Evolutionary conservation across 2,113 vertebrate species (phyloP).

Genomic region (Thryonomys swinderianus): DNA sequence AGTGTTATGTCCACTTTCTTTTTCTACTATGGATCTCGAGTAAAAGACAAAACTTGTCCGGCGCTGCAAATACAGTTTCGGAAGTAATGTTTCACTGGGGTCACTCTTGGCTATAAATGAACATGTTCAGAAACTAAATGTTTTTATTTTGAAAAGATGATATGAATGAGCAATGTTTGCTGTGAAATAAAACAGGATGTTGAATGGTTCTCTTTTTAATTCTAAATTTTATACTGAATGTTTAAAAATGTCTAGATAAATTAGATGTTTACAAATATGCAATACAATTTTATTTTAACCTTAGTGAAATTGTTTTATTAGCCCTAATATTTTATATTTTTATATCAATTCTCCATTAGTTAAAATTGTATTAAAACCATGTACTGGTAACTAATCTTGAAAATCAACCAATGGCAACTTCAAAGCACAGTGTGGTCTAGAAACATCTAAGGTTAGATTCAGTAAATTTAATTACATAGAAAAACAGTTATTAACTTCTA

Average conservation of each 20-base stretch:
- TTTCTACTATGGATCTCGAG: not conserved
- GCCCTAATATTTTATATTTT: not conserved
- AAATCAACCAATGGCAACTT: not conserved
- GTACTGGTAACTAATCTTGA: not conserved
- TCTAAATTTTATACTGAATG: not conserved
- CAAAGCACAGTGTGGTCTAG: not conserved
- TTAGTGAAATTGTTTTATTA: not conserved
- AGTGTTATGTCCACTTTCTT: not conserved
- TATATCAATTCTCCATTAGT: not conserved
- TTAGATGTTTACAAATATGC: not conserved
- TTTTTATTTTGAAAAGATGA: not conserved
- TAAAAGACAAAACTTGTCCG: not conserved
- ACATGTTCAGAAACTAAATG: not conserved
- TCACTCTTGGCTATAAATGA: not conserved
- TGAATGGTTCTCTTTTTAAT: not conserved
- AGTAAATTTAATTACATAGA: slow-evolving; percentile 35
- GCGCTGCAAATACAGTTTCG: not conserved
- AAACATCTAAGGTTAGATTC: not conserved
- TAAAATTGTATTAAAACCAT: not conserved
- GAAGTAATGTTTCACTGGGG: not conserved
- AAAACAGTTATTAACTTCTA: not conserved
- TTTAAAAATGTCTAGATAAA: not conserved
- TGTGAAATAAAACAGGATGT: not conserved
- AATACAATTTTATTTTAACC: not conserved
- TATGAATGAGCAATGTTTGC: not conserved